Conservation (phyloP, 2,797 vertebrate genomes). For the Erithacus rubecula region DNA sequence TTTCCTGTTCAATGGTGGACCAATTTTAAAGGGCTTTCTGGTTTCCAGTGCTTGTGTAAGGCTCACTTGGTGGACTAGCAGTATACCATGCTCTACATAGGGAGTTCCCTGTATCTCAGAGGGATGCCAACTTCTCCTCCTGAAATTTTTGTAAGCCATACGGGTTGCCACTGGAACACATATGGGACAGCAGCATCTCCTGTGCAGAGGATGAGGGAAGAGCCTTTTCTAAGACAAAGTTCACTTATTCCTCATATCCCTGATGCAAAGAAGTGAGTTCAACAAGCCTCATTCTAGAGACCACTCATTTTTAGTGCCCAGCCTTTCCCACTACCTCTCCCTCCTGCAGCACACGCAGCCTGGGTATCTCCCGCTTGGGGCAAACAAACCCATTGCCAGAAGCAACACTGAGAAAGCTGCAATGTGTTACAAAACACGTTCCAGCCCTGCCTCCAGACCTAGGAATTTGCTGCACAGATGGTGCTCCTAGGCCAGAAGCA, state of each 20-base stretch:
- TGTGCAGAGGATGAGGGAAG: not conserved
- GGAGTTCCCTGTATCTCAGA: not conserved
- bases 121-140: not conserved
- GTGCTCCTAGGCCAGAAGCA: not conserved
- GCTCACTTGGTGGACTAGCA: not conserved
- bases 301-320: not conserved
- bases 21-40: not conserved
- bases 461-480: not conserved
- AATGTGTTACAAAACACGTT: fast-evolving
- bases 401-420: not conserved
- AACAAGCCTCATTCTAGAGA: not conserved
- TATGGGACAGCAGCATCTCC: not conserved
- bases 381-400: not conserved
- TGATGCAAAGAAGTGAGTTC: not conserved
- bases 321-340: not conserved
- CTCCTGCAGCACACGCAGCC: not conserved
- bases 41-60: not conserved
- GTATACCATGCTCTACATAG: not conserved
- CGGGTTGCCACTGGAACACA: not conserved
- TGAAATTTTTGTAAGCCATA: not conserved
- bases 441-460: not conserved
- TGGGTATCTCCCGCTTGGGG: fast-evolving
- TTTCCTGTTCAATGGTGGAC: not conserved
- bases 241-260: not conserved
- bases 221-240: not conserved